Evolutionary conservation across 2,113 vertebrate species (phyloP).

Genomic region (Phodopus roborovskii): DNA sequence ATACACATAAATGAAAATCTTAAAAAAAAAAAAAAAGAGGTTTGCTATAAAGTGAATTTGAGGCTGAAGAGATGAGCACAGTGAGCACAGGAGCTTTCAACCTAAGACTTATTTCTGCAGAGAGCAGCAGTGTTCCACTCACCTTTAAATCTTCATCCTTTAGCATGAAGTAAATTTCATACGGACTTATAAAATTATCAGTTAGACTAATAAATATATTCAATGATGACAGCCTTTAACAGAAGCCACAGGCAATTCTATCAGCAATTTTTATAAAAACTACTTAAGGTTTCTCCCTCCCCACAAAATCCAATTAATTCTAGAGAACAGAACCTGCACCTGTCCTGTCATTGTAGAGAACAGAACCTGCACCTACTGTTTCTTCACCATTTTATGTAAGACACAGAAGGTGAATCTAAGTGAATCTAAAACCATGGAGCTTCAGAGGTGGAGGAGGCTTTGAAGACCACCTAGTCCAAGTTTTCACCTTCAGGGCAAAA

Average conservation of each 20-base stretch:
- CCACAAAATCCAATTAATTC: constrained; percentile 26
- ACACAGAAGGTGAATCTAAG: constrained; percentile 42
- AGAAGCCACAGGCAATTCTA: constrained; percentile 33
- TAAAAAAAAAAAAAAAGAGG: background rate
- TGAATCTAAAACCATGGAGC: background rate
- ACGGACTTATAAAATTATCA: constrained; percentile 45
- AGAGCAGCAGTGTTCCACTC: background rate
- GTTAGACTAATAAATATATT: constrained; percentile 21
- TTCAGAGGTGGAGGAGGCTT: background rate
- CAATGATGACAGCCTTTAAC: constrained; percentile 41
- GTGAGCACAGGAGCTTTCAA: constrained; percentile 23
- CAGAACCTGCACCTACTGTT: background rate
- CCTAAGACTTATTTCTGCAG: background rate
- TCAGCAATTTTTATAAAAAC: constrained; percentile 59
- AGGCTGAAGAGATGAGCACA: constrained; percentile 38
- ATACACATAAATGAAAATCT: background rate
- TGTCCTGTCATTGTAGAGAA: background rate
- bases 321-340: background rate
- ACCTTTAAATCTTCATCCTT: background rate
- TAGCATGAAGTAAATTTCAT: constrained; percentile 45
- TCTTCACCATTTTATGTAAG: constrained; percentile 44
- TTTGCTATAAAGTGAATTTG: background rate
- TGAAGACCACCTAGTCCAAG: background rate
- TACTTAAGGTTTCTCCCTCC: constrained; percentile 24
- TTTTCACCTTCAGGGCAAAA: background rate